A percentile compares a stretch with the other conserved stretches of the same genome.
Conservation (phyloP, 2,797 vertebrate species). For the Peromyscus melanophrys region DNA sequence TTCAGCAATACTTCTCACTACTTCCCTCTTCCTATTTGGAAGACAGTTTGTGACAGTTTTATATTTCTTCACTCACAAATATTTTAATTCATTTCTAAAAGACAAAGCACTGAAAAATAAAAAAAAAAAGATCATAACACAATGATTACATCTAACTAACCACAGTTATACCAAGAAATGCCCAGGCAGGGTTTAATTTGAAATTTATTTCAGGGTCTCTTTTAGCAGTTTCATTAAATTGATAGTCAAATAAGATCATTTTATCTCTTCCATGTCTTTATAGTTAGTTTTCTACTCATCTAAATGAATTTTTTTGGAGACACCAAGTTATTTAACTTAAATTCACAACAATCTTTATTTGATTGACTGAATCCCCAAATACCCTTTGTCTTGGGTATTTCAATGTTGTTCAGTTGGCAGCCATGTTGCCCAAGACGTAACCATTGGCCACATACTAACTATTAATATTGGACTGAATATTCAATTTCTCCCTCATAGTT, state of each 20-base stretch:
- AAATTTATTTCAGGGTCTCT: slow-evolving; percentile 31
- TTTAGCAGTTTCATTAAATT: slow-evolving; percentile 39
- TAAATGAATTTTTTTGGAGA: neutral
- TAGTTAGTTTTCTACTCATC: neutral
- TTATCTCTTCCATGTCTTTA: slow-evolving; percentile 18
- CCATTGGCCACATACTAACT: neutral
- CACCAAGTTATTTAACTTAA: neutral
- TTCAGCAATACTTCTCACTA: neutral
- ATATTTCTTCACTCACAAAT: slow-evolving; percentile 6
- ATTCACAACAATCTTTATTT: neutral
- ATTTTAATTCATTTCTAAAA: slow-evolving; percentile 45
- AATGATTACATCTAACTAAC: neutral
- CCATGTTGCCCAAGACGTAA: neutral
- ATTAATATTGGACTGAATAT: neutral
- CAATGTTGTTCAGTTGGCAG: neutral
- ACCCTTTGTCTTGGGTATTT: neutral
- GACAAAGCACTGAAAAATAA: neutral
- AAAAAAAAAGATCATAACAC: neutral
- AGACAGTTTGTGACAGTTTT: neutral
- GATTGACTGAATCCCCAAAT: neutral
- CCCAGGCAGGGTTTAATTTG: neutral
- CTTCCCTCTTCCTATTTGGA: slow-evolving; percentile 8
- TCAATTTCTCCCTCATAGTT: neutral
- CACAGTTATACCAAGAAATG: slow-evolving; percentile 40
- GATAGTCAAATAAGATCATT: neutral